These are phyloP conservation scores for Cosmorhoe ocellata DNA, from an alignment of 2,888 invertebrate species.

Conservation along the genomic window DNA sequence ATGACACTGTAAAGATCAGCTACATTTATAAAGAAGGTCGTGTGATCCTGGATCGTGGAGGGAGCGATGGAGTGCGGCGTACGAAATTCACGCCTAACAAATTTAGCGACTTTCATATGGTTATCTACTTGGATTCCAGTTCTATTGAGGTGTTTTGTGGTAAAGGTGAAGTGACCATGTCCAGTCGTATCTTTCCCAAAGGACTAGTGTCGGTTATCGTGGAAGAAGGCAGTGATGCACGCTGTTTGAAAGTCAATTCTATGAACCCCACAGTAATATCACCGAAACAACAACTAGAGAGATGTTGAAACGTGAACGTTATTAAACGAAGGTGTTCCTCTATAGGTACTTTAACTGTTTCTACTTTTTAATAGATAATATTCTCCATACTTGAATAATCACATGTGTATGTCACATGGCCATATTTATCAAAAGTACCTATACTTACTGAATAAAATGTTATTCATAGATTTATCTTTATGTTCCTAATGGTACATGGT, in stretches of 20 bases:
- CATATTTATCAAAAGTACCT: too few relatives aligned
- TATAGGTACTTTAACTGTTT: too few relatives aligned
- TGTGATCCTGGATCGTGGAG: slow-evolving; percentile 61
- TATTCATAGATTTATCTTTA: too few relatives aligned
- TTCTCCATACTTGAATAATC: too few relatives aligned
- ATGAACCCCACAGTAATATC: slow-evolving; percentile 45
- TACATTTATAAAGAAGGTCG: slow-evolving; percentile 44
- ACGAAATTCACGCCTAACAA: slow-evolving; percentile 53
- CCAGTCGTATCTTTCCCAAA: slow-evolving; percentile 58
- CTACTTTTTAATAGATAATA: too few relatives aligned
- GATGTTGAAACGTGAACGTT: too few relatives aligned
- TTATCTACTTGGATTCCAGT: slow-evolving; percentile 58
- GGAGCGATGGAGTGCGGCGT: slow-evolving; percentile 55
- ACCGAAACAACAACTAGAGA: background rate
- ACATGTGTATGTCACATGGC: too few relatives aligned
- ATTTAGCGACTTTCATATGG: slow-evolving; percentile 36
- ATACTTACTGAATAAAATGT: too few relatives aligned
- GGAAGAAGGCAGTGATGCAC: slow-evolving; percentile 29
- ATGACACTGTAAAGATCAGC: slow-evolving; percentile 43
- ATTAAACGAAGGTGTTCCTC: too few relatives aligned
- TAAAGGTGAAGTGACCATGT: slow-evolving; percentile 58
- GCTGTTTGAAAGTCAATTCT: slow-evolving; percentile 36
- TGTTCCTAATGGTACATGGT: too few relatives aligned
- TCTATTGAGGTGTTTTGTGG: slow-evolving; percentile 61
- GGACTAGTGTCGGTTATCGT: slow-evolving; percentile 41